Evolutionary conservation across 1,140 invertebrate species (phyloP).

Genomic region (Dinothrombium tinctorium): DNA sequence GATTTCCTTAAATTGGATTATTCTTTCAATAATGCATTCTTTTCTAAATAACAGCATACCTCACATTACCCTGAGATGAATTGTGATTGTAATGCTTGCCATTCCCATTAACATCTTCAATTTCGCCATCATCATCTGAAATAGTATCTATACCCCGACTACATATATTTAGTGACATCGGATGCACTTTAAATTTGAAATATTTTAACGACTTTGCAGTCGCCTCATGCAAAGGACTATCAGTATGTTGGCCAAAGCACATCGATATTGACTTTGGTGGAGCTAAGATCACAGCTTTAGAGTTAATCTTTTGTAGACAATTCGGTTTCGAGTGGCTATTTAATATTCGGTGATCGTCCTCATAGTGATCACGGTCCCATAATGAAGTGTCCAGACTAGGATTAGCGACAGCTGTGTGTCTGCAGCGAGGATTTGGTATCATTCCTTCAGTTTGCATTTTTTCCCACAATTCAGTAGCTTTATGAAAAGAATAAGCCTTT

Average conservation of each 20-base stretch:
- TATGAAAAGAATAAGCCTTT: neutral
- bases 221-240: constrained; percentile 1
- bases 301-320: neutral
- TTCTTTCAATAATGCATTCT: neutral
- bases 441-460: constrained; percentile 36
- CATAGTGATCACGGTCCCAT: constrained; percentile 8
- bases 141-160: constrained; percentile 9
- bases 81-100: neutral
- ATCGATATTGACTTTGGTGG: constrained; percentile 15
- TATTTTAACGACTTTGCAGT: neutral
- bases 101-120: constrained; percentile 6
- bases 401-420: constrained; percentile 21
- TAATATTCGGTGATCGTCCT: neutral
- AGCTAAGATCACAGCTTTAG: neutral
- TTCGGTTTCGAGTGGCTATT: constrained; percentile 8
- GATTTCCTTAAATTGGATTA: constrained; percentile 8
- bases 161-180: constrained; percentile 13
- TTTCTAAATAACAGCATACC: neutral
- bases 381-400: constrained; percentile 8
- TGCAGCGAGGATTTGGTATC: constrained; percentile 42
- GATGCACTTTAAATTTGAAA: constrained; percentile 15
- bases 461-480: constrained; percentile 54
- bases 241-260: constrained; percentile 13
- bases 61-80: neutral
- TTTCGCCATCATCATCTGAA: constrained; percentile 14